Evolutionary conservation across 2,113 vertebrate species (phyloP).

Genomic region (Actenoides lindsayi): DNA sequence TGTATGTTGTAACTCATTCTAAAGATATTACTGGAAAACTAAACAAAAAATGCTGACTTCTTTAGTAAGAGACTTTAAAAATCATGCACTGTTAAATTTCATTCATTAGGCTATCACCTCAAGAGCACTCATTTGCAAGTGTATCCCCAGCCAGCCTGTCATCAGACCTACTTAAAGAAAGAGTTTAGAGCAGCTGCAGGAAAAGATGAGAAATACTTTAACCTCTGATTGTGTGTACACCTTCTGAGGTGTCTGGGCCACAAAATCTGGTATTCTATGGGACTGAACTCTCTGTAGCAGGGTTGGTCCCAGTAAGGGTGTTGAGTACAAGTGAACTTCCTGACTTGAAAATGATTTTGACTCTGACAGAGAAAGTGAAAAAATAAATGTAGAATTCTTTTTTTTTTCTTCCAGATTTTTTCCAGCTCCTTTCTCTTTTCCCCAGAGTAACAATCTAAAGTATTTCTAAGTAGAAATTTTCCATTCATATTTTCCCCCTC

Average conservation of each 20-base stretch:
- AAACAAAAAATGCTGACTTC: background rate
- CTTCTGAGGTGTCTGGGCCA: background rate
- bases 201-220: background rate
- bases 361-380: background rate
- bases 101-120: background rate
- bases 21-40: background rate
- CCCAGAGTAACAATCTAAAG: background rate
- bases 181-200: background rate
- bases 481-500: background rate
- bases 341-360: background rate
- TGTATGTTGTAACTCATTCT: background rate
- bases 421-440: background rate
- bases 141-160: background rate
- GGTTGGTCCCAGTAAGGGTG: background rate
- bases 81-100: background rate
- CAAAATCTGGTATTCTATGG: background rate
- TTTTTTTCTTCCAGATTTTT: background rate
- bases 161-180: background rate
- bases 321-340: background rate
- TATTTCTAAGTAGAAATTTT: background rate
- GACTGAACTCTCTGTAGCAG: background rate
- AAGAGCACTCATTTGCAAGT: background rate
- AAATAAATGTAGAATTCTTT: background rate
- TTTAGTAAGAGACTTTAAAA: background rate
- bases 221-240: background rate